A percentile compares a stretch with the other conserved stretches of the same genome.
These are phyloP conservation scores for Lepidocyrtoides sp. DNA, from an alignment of 2,888 invertebrate genomes.

Conservation along the genomic window DNA sequence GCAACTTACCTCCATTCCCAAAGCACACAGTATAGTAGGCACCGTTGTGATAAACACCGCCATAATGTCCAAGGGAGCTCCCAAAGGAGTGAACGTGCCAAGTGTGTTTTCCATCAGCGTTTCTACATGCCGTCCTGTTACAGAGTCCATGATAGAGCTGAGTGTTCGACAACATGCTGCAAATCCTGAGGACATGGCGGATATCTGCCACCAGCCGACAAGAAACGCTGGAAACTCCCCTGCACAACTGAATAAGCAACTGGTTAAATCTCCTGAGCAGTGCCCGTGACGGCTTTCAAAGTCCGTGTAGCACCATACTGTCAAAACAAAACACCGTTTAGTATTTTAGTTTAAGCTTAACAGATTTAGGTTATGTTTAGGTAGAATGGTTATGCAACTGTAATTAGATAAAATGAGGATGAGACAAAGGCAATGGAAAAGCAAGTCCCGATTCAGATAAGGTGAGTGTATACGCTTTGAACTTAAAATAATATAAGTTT, in stretches of 20 bases:
- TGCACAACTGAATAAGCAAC: slow-evolving; percentile 83
- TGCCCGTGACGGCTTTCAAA: slow-evolving; percentile 85
- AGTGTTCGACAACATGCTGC: slow-evolving; percentile 83
- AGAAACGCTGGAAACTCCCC: slow-evolving; percentile 85
- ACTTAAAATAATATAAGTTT: not conserved
- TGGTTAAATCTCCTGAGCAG: slow-evolving; percentile 83
- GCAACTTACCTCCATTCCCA: slow-evolving; percentile 84
- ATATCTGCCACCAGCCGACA: slow-evolving; percentile 83
- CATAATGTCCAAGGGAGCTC: slow-evolving; percentile 84
- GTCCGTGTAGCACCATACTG: slow-evolving; percentile 85
- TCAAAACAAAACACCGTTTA: not conserved
- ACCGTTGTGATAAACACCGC: slow-evolving; percentile 83
- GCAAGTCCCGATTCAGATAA: no score
- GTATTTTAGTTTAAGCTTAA: no score
- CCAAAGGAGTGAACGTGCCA: slow-evolving; percentile 83
- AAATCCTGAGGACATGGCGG: slow-evolving; percentile 82
- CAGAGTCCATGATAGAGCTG: slow-evolving; percentile 84
- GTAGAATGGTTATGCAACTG: no score
- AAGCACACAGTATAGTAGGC: slow-evolving; percentile 84
- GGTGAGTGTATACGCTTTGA: not conserved
- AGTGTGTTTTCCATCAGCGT: slow-evolving; percentile 83
- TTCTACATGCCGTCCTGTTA: slow-evolving; percentile 84
- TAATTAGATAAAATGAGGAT: no score
- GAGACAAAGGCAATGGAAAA: no score
- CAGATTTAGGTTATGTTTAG: no score